Evolutionary conservation across 2,113 vertebrate genomes (phyloP).

Genomic region (Castor canadensis): DNA sequence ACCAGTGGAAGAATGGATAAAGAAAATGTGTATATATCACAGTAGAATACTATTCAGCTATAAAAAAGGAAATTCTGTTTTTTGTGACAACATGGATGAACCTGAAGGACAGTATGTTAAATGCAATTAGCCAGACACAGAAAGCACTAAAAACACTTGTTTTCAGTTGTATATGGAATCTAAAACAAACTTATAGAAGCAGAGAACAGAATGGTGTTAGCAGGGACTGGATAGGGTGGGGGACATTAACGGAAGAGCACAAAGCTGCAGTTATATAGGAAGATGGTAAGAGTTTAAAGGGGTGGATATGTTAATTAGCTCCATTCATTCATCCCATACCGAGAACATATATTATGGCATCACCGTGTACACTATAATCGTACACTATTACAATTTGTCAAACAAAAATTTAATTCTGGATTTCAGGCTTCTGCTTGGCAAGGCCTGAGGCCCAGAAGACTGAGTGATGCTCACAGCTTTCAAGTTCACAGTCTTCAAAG

Average conservation of each 20-base stretch:
- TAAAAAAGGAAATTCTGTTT: neutral
- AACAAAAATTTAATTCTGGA: neutral
- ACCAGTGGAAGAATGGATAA: no score
- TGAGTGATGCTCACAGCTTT: accelerated
- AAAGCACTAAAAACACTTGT: neutral
- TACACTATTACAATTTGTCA: neutral
- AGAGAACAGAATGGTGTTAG: neutral
- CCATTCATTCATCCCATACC: neutral
- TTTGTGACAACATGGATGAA: neutral
- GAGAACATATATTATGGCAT: neutral
- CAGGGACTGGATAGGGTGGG: neutral
- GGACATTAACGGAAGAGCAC: neutral
- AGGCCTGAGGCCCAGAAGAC: neutral
- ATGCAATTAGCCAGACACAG: neutral
- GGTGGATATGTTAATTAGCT: neutral
- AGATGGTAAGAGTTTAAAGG: accelerated
- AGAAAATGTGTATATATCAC: neutral
- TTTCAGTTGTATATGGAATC: neutral
- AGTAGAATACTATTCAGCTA: neutral
- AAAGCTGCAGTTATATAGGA: no score
- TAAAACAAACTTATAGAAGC: neutral
- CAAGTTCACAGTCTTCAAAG: no score
- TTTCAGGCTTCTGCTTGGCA: neutral
- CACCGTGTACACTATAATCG: neutral
- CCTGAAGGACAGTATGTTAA: no score